Evolutionary conservation across 2,888 invertebrate genomes (phyloP).

Genomic region (Cephus runcator): DNA sequence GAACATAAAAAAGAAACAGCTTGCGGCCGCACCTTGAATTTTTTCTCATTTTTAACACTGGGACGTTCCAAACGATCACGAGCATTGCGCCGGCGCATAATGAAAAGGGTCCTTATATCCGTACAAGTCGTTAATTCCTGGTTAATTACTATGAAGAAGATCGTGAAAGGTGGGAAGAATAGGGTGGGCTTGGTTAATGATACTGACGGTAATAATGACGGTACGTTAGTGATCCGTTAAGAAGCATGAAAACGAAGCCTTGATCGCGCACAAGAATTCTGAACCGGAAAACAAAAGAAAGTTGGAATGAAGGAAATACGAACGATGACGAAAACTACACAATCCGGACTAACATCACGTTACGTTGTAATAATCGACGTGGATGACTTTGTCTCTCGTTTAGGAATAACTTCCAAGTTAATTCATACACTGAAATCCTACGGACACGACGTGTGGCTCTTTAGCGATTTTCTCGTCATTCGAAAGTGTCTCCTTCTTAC

Average conservation of each 20-base stretch:
- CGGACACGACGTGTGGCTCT: background rate
- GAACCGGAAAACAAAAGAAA: background rate
- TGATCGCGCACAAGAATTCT: background rate
- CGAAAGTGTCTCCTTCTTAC: background rate
- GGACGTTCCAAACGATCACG: background rate
- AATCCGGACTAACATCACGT: background rate
- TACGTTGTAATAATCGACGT: background rate
- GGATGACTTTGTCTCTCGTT: background rate
- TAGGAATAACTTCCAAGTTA: background rate
- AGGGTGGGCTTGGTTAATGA: background rate
- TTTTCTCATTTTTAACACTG: background rate
- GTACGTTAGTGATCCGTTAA: background rate
- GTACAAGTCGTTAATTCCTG: background rate
- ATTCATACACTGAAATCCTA: background rate
- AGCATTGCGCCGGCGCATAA: background rate
- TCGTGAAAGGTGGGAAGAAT: background rate
- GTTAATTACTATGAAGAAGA: background rate
- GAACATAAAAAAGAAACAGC: background rate
- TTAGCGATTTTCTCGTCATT: background rate
- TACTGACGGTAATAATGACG: background rate
- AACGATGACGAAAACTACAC: background rate
- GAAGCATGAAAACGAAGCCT: background rate
- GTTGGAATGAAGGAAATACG: background rate
- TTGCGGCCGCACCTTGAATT: background rate
- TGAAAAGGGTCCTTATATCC: background rate